Conservation (phyloP, 2,797 vertebrate species). For the Smutsia gigantea region DNA sequence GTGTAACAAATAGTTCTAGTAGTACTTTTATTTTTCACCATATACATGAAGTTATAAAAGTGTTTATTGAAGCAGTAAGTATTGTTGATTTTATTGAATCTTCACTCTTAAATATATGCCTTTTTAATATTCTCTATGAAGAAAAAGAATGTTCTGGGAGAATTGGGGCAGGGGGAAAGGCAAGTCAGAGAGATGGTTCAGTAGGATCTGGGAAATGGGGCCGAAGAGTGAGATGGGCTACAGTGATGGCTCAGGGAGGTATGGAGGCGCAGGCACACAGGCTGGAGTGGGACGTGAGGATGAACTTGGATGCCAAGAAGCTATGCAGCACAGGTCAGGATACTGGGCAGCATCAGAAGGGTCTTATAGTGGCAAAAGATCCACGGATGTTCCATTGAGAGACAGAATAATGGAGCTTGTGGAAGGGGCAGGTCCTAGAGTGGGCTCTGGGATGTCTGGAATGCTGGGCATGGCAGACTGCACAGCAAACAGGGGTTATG, state of each 20-base stretch:
- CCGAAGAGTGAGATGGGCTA: not conserved
- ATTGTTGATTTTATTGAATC: not conserved
- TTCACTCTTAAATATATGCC: not conserved
- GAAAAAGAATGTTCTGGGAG: not conserved
- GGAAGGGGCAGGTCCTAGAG: not conserved
- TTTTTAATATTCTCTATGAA: not conserved
- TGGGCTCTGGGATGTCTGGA: not conserved
- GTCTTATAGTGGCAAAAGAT: not conserved
- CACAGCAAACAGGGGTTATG: not conserved
- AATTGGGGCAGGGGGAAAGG: not conserved
- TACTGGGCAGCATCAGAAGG: not conserved
- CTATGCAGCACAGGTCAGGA: not conserved
- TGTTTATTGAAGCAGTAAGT: not conserved
- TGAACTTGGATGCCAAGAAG: not conserved
- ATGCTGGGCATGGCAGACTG: fast-evolving
- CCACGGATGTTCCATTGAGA: not conserved
- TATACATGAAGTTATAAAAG: not conserved
- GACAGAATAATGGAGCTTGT: not conserved
- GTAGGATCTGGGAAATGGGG: not conserved
- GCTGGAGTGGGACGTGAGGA: not conserved
- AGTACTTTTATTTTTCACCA: not conserved
- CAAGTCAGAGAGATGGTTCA: no score
- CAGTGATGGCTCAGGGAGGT: not conserved
- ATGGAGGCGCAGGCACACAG: not conserved
- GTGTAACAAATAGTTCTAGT: not conserved